A percentile compares a stretch with the other conserved stretches of the same genome.
Conservation (phyloP, 2,113 vertebrate genomes). For the Brachionichthys hirsutus region DNA sequence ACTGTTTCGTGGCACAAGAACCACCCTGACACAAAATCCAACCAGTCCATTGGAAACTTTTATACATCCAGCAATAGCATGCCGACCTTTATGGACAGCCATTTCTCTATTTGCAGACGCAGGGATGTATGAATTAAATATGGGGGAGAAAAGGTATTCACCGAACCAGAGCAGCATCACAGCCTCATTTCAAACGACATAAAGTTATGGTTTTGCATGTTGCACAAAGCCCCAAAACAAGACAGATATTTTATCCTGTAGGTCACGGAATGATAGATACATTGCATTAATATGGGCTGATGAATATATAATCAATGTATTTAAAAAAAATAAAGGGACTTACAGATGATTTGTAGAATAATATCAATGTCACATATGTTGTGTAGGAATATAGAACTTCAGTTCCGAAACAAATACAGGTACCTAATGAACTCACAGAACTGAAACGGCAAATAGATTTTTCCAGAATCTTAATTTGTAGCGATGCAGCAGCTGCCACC, state of each 20-base stretch:
- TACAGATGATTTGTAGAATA: constrained; percentile 33
- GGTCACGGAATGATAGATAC: constrained; percentile 42
- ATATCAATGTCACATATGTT: constrained; percentile 25
- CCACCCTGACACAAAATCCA: too few species aligned
- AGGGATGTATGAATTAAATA: too few species aligned
- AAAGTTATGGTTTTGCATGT: not conserved
- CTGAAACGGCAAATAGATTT: constrained; percentile 3
- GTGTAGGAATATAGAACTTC: not conserved
- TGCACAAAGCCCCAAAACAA: not conserved
- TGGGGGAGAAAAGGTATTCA: too few species aligned
- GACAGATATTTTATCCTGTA: constrained; percentile 53
- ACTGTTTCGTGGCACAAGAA: too few species aligned
- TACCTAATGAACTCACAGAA: constrained; percentile 2
- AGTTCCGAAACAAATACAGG: not conserved
- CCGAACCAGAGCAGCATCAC: too few species aligned
- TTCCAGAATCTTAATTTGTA: not conserved
- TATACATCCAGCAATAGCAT: too few species aligned
- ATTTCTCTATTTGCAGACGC: too few species aligned
- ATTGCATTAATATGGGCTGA: constrained; percentile 30
- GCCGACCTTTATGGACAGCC: too few species aligned
- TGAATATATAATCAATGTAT: constrained; percentile 51
- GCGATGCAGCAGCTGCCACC: not conserved
- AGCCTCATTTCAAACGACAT: too few species aligned
- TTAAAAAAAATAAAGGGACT: constrained; percentile 48
- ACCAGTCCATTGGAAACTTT: too few species aligned